Evolutionary conservation across 2,113 vertebrate species (phyloP).

Genomic region (Pholis gunnellus): DNA sequence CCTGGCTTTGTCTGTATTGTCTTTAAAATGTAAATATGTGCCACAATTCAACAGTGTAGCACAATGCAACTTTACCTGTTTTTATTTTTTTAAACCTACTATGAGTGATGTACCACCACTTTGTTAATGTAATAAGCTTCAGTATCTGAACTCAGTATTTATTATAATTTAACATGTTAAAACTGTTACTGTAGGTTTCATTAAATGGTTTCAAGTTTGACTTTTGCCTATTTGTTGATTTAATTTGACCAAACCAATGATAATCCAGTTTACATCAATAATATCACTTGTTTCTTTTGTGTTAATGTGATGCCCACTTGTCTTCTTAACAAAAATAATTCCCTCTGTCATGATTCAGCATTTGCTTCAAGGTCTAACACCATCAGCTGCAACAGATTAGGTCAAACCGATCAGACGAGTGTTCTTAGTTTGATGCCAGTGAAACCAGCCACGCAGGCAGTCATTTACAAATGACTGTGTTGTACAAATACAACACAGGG

Average conservation of each 20-base stretch:
- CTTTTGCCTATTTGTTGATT: constrained; percentile 7
- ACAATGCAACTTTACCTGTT: constrained; percentile 30
- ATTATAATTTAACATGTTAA: constrained; percentile 64
- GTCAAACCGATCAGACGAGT: not conserved
- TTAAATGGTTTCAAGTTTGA: constrained; percentile 47
- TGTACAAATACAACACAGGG: constrained; percentile 40
- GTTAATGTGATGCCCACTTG: not conserved
- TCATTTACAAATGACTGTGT: constrained; percentile 29
- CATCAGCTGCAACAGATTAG: constrained; percentile 23
- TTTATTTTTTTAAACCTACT: constrained; percentile 4
- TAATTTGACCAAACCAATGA: not conserved
- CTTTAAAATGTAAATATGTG: constrained; percentile 20
- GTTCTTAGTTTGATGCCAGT: not conserved
- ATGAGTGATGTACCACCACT: constrained; percentile 17
- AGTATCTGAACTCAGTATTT: constrained; percentile 63
- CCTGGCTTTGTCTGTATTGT: constrained; percentile 23
- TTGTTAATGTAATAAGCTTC: constrained; percentile 40
- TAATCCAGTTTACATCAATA: not conserved
- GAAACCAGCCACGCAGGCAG: constrained; percentile 19
- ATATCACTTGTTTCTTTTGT: constrained; percentile 1
- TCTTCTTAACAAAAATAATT: not conserved
- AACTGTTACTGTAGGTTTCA: constrained; percentile 52
- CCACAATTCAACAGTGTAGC: not conserved
- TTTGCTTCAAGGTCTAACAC: not conserved
- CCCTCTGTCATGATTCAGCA: not conserved